Percentiles rank a stretch among this genome's conserved stretches.
These are phyloP conservation scores for Trichogramma evanescens DNA, from an alignment of 2,888 invertebrate species.

Conservation along the genomic window DNA sequence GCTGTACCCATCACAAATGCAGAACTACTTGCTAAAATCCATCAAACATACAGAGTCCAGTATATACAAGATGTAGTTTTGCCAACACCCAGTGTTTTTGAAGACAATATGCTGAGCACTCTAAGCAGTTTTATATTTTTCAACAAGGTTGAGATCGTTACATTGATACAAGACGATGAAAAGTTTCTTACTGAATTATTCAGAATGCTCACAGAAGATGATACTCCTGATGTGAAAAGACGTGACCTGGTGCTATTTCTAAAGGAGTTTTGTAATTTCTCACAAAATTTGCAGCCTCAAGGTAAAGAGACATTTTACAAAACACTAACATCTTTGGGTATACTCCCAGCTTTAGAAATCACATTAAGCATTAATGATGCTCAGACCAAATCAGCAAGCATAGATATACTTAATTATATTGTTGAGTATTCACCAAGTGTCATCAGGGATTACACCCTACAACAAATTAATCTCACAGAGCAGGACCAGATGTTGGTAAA, in stretches of 20 bases:
- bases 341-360: slow-evolving; percentile 83
- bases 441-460: slow-evolving; percentile 92
- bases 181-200: slow-evolving; percentile 93
- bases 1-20: slow-evolving; percentile 92
- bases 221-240: slow-evolving; percentile 75
- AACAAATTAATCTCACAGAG: slow-evolving; percentile 83
- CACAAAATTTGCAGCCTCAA: slow-evolving; percentile 94
- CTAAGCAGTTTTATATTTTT: slow-evolving; percentile 99
- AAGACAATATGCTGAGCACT: slow-evolving; percentile 96
- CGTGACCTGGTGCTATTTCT: slow-evolving; percentile 94
- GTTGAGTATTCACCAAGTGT: slow-evolving; percentile 97
- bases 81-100: slow-evolving; percentile 97
- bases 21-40: slow-evolving; percentile 94
- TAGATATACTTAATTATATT: slow-evolving; percentile 95
- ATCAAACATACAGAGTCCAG: slow-evolving; percentile 98
- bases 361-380: slow-evolving; percentile 86
- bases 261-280: slow-evolving; percentile 98
- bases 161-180: slow-evolving; percentile 95
- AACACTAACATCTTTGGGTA: slow-evolving; percentile 80
- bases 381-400: slow-evolving; percentile 91
- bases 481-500: slow-evolving; percentile 93
- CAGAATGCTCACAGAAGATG: slow-evolving; percentile 82
- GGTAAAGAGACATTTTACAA: slow-evolving; percentile 97
- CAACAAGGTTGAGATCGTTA: slow-evolving; percentile 99
- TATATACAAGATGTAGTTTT: slow-evolving; percentile 98